Evolutionary conservation across 2,888 invertebrate genomes (phyloP).

Genomic region (Tetropium fuscum): DNA sequence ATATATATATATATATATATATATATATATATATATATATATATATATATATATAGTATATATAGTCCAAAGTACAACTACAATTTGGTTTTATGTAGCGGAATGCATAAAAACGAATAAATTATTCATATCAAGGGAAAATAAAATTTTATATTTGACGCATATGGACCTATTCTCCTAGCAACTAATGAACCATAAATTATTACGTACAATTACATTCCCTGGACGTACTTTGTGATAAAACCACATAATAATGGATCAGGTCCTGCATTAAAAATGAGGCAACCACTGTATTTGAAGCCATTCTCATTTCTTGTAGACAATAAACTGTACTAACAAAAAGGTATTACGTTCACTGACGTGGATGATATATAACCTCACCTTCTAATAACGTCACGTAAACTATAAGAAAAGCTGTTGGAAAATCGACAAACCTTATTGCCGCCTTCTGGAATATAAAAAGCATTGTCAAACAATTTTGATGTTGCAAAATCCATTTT

Average conservation of each 20-base stretch:
- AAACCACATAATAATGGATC: slow-evolving; percentile 12
- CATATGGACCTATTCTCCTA: too few species aligned
- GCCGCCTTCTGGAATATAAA: slow-evolving; percentile 50
- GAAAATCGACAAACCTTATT: slow-evolving; percentile 58
- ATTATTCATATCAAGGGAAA: too few species aligned
- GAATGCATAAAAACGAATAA: too few species aligned
- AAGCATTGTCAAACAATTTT: slow-evolving; percentile 39
- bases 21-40: too few species aligned
- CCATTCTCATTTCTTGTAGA: slow-evolving; percentile 49
- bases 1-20: too few species aligned
- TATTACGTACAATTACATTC: slow-evolving; percentile 9
- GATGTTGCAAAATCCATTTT: too few species aligned
- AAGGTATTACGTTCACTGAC: slow-evolving; percentile 58
- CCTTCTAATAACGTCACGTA: slow-evolving; percentile 61
- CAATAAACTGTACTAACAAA: slow-evolving; percentile 55
- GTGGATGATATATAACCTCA: slow-evolving; percentile 58
- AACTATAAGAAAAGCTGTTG: slow-evolving; percentile 57
- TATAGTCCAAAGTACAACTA: too few species aligned
- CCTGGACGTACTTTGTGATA: slow-evolving; percentile 14
- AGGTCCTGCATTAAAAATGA: slow-evolving; percentile 28
- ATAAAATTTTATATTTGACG: too few species aligned
- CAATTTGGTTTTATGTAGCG: too few species aligned
- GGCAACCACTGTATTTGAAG: slow-evolving; percentile 42
- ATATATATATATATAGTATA: too few species aligned
- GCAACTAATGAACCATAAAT: slow-evolving; percentile 17